These are phyloP conservation scores for Semicossyphus pulcher DNA, from an alignment of 2,113 vertebrate genomes.

Conservation along the genomic window DNA sequence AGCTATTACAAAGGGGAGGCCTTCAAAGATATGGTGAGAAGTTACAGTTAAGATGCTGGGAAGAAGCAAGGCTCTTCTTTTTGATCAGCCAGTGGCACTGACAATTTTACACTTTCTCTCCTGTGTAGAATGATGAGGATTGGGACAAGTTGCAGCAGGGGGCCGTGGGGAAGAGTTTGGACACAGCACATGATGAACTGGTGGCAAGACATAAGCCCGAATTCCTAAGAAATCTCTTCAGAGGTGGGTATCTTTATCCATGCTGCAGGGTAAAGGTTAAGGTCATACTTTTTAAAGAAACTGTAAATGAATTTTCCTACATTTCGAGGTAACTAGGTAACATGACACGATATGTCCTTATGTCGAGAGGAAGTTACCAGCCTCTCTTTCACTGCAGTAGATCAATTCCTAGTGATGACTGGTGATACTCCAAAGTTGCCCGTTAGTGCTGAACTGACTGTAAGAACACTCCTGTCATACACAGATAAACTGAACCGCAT, in stretches of 20 bases:
- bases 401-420: too few species aligned
- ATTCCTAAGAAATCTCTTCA: conserved; percentile 1
- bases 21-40: conserved; percentile 55
- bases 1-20: conserved; percentile 46
- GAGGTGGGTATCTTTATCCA: neutral
- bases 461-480: too few species aligned
- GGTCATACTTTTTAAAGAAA: too few species aligned
- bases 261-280: too few species aligned
- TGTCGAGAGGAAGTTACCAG: too few species aligned
- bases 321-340: too few species aligned
- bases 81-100: neutral
- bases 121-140: neutral
- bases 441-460: too few species aligned
- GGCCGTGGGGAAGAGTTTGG: neutral
- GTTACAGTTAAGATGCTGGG: neutral
- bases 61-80: neutral
- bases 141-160: conserved; percentile 22
- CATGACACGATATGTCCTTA: too few species aligned
- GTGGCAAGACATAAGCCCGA: neutral
- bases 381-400: too few species aligned
- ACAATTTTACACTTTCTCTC: neutral
- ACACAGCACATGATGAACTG: conserved; percentile 3
- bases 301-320: too few species aligned
- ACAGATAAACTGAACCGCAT: too few species aligned
- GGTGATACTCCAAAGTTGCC: too few species aligned